A percentile compares a stretch with the other conserved stretches of the same genome.
Evolutionary conservation across 2,888 invertebrate species (phyloP).

Genomic region (Dyspetes luteomarginatus): DNA sequence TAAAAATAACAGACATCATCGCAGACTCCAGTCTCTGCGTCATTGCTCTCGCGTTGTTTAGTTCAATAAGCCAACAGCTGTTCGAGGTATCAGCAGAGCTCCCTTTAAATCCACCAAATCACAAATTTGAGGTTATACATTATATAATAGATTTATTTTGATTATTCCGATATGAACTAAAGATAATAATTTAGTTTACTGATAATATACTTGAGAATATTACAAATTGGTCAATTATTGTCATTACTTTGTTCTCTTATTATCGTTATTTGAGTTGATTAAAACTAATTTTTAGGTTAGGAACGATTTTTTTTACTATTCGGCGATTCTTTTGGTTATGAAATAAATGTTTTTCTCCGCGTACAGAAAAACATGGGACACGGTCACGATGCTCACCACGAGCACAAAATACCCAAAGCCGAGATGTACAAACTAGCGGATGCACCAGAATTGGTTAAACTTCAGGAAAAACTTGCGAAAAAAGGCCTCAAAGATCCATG

Average conservation of each 20-base stretch:
- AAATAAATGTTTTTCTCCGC: too few relatives aligned
- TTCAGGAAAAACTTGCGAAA: conserved; percentile 87
- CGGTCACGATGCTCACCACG: conserved; percentile 81
- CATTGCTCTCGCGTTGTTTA: not conserved
- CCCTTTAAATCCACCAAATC: conserved; percentile 6
- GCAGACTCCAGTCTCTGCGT: too few relatives aligned
- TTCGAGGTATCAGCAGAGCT: conserved; percentile 1
- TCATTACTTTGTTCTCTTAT: too few relatives aligned
- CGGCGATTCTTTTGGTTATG: not conserved
- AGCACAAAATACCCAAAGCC: conserved; percentile 88
- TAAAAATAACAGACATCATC: too few relatives aligned
- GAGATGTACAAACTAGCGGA: conserved; percentile 90
- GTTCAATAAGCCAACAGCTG: conserved; percentile 1
- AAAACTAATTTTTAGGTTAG: conserved; percentile 41
- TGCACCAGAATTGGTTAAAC: conserved; percentile 86
- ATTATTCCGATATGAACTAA: not conserved
- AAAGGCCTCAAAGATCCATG: conserved; percentile 93
- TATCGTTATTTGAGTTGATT: too few relatives aligned
- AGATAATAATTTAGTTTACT: too few relatives aligned
- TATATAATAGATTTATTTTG: conserved; percentile 48
- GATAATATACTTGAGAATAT: too few relatives aligned
- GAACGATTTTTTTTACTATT: not conserved
- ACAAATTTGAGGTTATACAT: conserved; percentile 55
- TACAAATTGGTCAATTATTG: too few relatives aligned
- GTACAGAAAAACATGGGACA: conserved; percentile 85